Evolutionary conservation across 2,888 invertebrate genomes (phyloP).

Genomic region (Vandiemenella viatica): DNA sequence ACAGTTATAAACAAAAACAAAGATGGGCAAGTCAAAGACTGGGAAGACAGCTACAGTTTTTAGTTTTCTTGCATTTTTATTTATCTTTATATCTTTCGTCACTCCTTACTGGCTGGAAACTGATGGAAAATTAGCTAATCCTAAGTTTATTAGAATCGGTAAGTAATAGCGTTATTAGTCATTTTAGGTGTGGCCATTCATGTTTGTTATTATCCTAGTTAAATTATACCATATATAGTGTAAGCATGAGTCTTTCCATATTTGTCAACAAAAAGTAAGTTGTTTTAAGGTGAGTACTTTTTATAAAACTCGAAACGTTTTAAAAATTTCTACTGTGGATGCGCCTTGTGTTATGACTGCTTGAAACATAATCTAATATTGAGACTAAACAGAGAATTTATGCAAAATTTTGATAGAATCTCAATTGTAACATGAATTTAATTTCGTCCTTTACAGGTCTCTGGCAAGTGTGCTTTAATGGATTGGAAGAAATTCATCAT

Average conservation of each 20-base stretch:
- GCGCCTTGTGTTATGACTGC: no score
- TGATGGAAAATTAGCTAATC: conserved; percentile 57
- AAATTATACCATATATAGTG: no score
- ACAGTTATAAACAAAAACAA: no score
- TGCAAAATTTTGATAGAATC: background rate
- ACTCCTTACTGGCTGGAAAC: conserved; percentile 80
- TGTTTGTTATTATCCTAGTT: no score
- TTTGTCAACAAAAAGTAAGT: no score
- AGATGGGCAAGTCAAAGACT: conserved; percentile 42
- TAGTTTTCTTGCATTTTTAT: conserved; percentile 48
- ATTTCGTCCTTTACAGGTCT: conserved; percentile 44
- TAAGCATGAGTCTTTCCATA: no score
- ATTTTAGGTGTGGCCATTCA: conserved; percentile 1
- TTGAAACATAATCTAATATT: background rate
- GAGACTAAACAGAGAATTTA: background rate
- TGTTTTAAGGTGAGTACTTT: no score
- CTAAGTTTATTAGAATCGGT: conserved; percentile 72
- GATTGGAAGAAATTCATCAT: conserved; percentile 69
- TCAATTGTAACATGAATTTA: background rate
- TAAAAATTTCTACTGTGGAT: no score
- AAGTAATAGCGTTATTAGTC: conserved; percentile 23
- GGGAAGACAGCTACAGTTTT: conserved; percentile 48
- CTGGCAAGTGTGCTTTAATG: conserved; percentile 87
- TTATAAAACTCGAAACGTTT: no score
- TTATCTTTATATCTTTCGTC: conserved; percentile 65